These are phyloP conservation scores for Solenodon paradoxus DNA, from an alignment of 2,113 vertebrate species.

Conservation along the genomic window DNA sequence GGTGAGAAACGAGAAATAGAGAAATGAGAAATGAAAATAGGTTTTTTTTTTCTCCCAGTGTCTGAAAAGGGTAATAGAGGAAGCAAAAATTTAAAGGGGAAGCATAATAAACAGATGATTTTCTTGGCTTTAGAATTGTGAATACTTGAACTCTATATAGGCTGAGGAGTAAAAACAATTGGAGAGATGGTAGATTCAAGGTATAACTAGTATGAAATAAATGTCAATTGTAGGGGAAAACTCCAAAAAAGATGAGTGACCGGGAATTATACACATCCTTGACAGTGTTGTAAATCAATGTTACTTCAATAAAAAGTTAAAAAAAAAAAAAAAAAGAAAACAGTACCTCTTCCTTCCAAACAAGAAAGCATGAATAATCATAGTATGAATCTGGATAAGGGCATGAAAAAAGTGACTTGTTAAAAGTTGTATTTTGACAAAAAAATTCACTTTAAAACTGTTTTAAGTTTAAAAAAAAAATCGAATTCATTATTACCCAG, in stretches of 20 bases:
- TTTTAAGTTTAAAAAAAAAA: neutral
- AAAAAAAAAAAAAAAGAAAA: too few species aligned
- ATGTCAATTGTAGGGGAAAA: neutral
- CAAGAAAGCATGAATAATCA: neutral
- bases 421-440: conserved; percentile 3
- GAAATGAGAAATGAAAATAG: neutral
- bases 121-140: neutral
- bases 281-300: too few species aligned
- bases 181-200: neutral
- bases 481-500: neutral
- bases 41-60: neutral
- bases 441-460: neutral
- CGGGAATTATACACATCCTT: neutral
- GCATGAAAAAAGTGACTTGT: neutral
- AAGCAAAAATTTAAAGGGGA: neutral
- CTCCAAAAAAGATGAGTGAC: neutral
- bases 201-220: neutral
- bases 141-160: neutral
- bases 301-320: too few species aligned
- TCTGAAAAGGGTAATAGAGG: neutral
- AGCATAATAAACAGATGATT: neutral
- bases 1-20: neutral
- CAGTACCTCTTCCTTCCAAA: neutral
- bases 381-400: neutral
- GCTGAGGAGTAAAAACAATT: neutral